Base-by-base conservation (phyloP, 2,888 invertebrate species). In the Phalera bucephala region DNA sequence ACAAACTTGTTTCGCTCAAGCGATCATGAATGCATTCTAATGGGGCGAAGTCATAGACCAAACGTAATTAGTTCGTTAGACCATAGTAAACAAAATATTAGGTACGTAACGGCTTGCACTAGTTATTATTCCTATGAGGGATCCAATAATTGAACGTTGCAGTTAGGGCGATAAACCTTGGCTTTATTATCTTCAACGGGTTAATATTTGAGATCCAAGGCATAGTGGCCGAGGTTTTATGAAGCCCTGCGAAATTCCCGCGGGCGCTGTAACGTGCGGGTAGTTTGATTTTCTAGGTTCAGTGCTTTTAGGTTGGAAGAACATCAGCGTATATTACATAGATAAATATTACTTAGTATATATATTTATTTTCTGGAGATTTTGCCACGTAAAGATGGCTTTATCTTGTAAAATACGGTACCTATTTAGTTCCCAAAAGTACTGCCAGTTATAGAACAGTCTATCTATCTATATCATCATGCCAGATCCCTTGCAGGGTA, bases 21-120 rank as follows among this genome's bases (percentile, higher is more conserved):
- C n/a, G n/a, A n/a, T n/a, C n/a, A n/a, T n/a, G n/a, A n/a, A n/a
- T n/a, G n/a, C n/a, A n/a, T n/a, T n/a, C n/a, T n/a, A n/a, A n/a
- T n/a, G n/a, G n/a, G n/a, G n/a, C n/a, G n/a, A n/a, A n/a, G n/a
- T n/a, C n/a, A n/a, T n/a, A n/a, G n/a, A n/a, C n/a, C n/a, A n/a
- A n/a, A n/a, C n/a, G n/a, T n/a, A n/a, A n/a, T n/a, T n/a, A n/a
- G n/a, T n/a, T n/a, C n/a, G n/a, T n/a, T n/a, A n/a, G n/a, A n/a
- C n/a, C n/a, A n/a, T n/a, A 48, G 61, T 61, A 63, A 64, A 63
- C 54, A 57, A 15, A 41, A 27, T 21, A 38, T 52, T 43, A 27
- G 28, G 19, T 35, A 47, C 27, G 40, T 43, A 57, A 48, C 46
- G n/a, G n/a, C n/a, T n/a, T n/a, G n/a, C n/a, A n/a, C n/a, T 33